phyloP scores from a whole-genome alignment of 2,888 invertebrate species.

The Papilio demoleus region DNA sequence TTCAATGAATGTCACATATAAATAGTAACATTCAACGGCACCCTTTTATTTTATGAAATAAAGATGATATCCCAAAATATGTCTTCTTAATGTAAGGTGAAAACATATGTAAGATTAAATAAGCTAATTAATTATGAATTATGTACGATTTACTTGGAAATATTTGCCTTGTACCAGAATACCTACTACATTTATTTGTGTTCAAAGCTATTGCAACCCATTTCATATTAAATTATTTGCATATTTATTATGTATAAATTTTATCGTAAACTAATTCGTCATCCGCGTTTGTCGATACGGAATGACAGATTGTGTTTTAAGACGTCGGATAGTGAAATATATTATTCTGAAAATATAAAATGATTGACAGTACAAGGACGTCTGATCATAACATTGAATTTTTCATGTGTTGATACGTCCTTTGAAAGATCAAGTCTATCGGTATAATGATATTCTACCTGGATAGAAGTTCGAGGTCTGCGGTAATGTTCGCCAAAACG shows the following conservation, averaged over 20 bases:
- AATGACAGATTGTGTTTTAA: constrained; percentile 31
- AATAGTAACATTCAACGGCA: not conserved
- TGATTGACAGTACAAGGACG: constrained; percentile 16
- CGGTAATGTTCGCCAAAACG: not conserved
- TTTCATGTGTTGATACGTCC: not conserved
- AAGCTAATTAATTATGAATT: too few species aligned
- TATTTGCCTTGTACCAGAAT: too few species aligned
- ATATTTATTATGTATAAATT: constrained; percentile 5
- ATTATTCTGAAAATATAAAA: constrained; percentile 10
- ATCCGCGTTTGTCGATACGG: constrained; percentile 15
- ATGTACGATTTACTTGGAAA: too few species aligned
- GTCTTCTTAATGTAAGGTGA: too few species aligned
- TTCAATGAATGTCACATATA: not conserved
- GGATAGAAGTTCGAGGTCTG: not conserved
- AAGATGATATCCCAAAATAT: too few species aligned
- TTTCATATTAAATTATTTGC: not conserved
- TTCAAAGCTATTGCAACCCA: too few species aligned
- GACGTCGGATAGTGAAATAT: constrained; percentile 14
- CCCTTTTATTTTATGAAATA: too few species aligned
- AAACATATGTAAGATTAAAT: too few species aligned
- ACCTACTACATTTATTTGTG: not conserved
- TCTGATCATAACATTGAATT: not conserved
- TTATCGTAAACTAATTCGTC: constrained; percentile 30
- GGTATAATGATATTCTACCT: not conserved
- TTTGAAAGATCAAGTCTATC: not conserved